Evolutionary conservation across 2,888 invertebrate genomes (phyloP).

Genomic region (Nymphalis polychloros): DNA sequence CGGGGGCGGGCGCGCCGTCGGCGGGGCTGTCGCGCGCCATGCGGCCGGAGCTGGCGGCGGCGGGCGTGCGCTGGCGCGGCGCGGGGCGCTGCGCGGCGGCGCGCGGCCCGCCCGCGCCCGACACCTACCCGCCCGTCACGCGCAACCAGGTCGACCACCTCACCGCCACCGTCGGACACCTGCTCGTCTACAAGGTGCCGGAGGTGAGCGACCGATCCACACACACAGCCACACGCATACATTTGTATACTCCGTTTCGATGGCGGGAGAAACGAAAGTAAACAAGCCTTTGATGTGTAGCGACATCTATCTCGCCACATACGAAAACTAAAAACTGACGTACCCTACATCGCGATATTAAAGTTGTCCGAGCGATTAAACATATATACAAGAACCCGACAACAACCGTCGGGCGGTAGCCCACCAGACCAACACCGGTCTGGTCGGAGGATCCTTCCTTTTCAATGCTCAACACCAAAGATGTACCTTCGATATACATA

Average conservation of each 20-base stretch:
- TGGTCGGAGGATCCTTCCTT: too few relatives aligned
- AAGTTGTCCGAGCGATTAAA: too few relatives aligned
- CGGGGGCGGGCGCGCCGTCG: conserved; percentile 83
- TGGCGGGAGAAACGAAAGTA: too few relatives aligned
- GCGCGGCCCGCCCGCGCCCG: conserved; percentile 76
- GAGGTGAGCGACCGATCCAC: conserved; percentile 74
- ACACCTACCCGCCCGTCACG: conserved; percentile 88
- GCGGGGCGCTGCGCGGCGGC: conserved; percentile 84
- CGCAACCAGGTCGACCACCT: conserved; percentile 93
- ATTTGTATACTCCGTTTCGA: conserved; percentile 46
- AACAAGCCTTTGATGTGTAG: too few relatives aligned
- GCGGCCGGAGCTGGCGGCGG: conserved; percentile 84
- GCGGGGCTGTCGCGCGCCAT: conserved; percentile 82
- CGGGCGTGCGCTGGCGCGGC: conserved; percentile 85
- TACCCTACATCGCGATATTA: too few relatives aligned
- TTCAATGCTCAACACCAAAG: too few relatives aligned
- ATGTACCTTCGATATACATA: too few relatives aligned
- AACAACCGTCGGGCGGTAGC: too few relatives aligned
- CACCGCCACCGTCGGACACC: conserved; percentile 90
- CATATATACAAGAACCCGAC: too few relatives aligned
- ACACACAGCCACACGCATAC: conserved; percentile 89
- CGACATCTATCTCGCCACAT: too few relatives aligned
- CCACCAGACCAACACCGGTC: too few relatives aligned
- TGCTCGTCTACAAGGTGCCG: conserved; percentile 91
- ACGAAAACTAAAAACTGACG: too few relatives aligned